Evolutionary conservation across 2,888 invertebrate genomes (phyloP), one percentile per base, ranked within the genome.

Genomic region (Boloria euphrosyne): DNA sequence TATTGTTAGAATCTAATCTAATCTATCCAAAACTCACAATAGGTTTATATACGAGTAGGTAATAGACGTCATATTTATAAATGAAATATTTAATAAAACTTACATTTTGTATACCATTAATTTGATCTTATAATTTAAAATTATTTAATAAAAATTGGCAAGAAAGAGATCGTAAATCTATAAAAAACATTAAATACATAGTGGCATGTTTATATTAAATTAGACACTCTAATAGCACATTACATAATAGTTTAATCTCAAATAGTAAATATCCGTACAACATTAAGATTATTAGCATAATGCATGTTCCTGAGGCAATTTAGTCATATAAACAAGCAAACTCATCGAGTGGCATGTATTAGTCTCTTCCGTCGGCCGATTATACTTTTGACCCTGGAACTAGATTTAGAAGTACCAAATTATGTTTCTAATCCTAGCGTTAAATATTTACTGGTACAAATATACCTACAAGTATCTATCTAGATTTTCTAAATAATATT

Each of bases 291-390:
- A 65, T 65, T 65, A 70, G 51, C 18, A 51, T 57, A 60, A 62
- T 47, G 69, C 47, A 62, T 59, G 55, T 67, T 70, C 65, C 59
- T 16, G 52, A 27, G 49, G 62, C 68, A 66, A 66, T 69, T 66
- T 66, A 67, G 57, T 58, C 58, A 63, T 69, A 64, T 62, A 49
- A 62, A 52, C 67, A 63, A 57, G 62, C 70, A 63, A 70, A 66
- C 60, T 72, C 69, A 72, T 68, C 70, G 66, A 72, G 69, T 72
- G 72, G 71, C 57, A 47, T 66, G 63, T 72, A 72, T 71, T 72
- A 71, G 65, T 61, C 57, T 71, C 69, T 71, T 72, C 72, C 72
- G 72, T 66, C 66, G 65, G 58, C 50, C 53, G 65, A 60, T 67
- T 71, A 66, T 66, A 57, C 65, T 68, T 61, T 60, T 66, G 66